These are phyloP conservation scores for Chironomus tepperi DNA, from an alignment of 1,140 invertebrate genomes.

Conservation along the genomic window DNA sequence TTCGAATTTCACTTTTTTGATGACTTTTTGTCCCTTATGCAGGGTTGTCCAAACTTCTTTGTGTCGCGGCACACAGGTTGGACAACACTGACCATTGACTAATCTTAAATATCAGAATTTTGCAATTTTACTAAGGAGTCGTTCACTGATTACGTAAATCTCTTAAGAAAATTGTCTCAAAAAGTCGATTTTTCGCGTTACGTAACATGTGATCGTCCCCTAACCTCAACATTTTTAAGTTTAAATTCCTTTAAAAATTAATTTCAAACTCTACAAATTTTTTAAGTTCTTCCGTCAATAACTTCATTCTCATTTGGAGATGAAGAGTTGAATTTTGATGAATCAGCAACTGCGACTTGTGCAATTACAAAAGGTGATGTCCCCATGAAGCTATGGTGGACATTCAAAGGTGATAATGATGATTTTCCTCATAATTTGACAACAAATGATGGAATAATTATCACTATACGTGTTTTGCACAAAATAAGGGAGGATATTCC, in stretches of 20 bases:
- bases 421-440: constrained; percentile 28
- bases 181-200: too few relatives aligned
- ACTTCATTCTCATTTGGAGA: constrained; percentile 47
- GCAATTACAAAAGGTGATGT: constrained; percentile 47
- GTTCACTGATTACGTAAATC: too few relatives aligned
- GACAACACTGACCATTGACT: too few relatives aligned
- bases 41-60: too few relatives aligned
- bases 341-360: constrained; percentile 46
- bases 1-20: constrained; percentile 34
- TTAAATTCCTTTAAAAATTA: too few relatives aligned
- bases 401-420: constrained; percentile 35
- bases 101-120: not conserved
- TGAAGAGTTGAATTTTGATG: constrained; percentile 47
- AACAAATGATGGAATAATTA: not conserved
- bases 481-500: constrained; percentile 60
- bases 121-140: constrained; percentile 22
- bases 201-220: too few relatives aligned
- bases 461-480: constrained; percentile 68
- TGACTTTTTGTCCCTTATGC: not conserved
- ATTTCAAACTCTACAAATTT: not conserved
- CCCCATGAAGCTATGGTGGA: constrained; percentile 44
- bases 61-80: too few relatives aligned
- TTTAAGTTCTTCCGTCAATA: constrained; percentile 46
- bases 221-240: too few relatives aligned
- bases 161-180: too few relatives aligned